Evolutionary conservation across 2,888 invertebrate species (phyloP).

Genomic region (Lasioglossum pauxillum): DNA sequence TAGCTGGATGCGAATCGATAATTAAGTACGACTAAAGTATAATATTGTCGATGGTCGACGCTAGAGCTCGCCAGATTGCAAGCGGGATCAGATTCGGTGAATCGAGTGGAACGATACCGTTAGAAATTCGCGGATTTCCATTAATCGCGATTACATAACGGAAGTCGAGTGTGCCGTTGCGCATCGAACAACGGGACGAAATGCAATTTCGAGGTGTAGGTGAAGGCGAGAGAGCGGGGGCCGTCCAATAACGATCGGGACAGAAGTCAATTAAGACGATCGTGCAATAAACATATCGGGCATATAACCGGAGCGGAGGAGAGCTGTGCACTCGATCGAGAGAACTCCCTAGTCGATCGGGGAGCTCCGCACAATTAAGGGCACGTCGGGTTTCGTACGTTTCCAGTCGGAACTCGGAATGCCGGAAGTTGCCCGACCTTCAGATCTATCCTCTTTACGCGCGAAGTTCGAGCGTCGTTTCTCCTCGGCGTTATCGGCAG

Average conservation of each 20-base stretch:
- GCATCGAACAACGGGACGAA: slow-evolving; percentile 11
- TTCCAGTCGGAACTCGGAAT: slow-evolving; percentile 29
- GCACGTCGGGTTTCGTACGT: slow-evolving; percentile 29
- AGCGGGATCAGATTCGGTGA: background rate
- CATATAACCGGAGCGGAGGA: slow-evolving; percentile 33
- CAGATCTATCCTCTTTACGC: slow-evolving; percentile 35
- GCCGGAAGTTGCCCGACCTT: slow-evolving; percentile 33
- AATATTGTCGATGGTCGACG: background rate
- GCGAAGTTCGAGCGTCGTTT: slow-evolving; percentile 39
- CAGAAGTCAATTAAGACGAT: slow-evolving; percentile 46
- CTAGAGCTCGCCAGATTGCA: background rate
- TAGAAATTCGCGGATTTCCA: background rate
- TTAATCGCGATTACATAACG: background rate
- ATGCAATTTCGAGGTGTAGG: slow-evolving; percentile 22
- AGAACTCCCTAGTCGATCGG: slow-evolving; percentile 12
- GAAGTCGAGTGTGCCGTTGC: slow-evolving; percentile 3
- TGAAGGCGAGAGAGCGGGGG: background rate
- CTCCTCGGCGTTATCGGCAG: slow-evolving; percentile 34
- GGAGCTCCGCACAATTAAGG: slow-evolving; percentile 33
- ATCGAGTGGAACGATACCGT: slow-evolving; percentile 5
- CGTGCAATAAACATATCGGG: slow-evolving; percentile 46
- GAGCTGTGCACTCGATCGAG: slow-evolving; percentile 13
- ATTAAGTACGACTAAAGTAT: background rate
- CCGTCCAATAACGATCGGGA: slow-evolving; percentile 17
- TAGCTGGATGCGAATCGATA: background rate